Conservation (phyloP, 1,140 invertebrate species). For the Drosophila persimilis region DNA sequence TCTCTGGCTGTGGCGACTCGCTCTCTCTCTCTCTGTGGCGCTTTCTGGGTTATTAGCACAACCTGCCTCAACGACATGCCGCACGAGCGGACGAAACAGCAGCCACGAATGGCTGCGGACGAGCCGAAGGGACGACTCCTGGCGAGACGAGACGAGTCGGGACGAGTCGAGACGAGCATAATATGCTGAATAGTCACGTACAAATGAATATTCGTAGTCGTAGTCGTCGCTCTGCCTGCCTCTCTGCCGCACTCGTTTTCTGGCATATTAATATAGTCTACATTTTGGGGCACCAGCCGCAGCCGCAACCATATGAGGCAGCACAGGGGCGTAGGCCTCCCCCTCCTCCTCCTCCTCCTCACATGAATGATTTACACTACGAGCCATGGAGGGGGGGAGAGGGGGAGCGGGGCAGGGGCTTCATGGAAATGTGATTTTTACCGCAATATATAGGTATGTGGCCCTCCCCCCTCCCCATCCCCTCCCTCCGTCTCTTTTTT, state of each 20-base stretch:
- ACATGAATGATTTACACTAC: conserved; percentile 73
- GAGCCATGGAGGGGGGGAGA: too few relatives aligned
- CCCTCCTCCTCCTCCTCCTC: conserved; percentile 23
- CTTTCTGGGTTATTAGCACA: conserved; percentile 81
- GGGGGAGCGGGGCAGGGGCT: background rate
- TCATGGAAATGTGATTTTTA: conserved; percentile 78
- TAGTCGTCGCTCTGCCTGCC: too few relatives aligned
- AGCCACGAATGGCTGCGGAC: conserved; percentile 12
- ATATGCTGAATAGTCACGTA: conserved; percentile 79
- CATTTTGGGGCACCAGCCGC: conserved; percentile 49
- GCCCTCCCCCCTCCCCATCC: background rate
- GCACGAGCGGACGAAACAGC: too few relatives aligned
- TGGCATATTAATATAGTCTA: conserved; percentile 81
- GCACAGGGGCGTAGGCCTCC: too few relatives aligned
- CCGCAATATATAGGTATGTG: conserved; percentile 75
- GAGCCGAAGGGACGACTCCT: conserved; percentile 6
- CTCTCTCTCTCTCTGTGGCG: conserved; percentile 5
- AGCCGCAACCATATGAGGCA: too few relatives aligned
- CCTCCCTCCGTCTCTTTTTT: background rate
- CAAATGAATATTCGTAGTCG: conserved; percentile 77
- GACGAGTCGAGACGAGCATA: conserved; percentile 56
- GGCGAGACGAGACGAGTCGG: conserved; percentile 28
- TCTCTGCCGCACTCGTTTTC: conserved; percentile 57
- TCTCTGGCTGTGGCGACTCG: background rate
- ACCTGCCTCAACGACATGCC: conserved; percentile 64